A percentile compares a stretch with the other conserved stretches of the same genome.
These are phyloP conservation scores for Atethmia centrago DNA, from an alignment of 2,888 invertebrate genomes.

Conservation along the genomic window DNA sequence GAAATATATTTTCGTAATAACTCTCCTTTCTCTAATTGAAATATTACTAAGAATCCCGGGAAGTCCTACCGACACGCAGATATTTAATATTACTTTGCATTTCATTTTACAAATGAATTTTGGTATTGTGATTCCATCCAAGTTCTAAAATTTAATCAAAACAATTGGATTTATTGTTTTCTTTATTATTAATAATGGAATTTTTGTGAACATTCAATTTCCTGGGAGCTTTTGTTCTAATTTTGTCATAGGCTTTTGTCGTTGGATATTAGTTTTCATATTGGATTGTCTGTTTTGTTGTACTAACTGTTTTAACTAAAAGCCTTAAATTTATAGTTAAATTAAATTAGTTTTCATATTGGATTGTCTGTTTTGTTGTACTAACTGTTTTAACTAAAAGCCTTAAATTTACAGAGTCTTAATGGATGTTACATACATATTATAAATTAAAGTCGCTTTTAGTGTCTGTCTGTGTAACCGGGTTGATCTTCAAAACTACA, in stretches of 20 bases:
- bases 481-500: too few relatives aligned
- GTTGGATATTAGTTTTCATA: slow-evolving; percentile 25
- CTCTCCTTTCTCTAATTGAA: slow-evolving; percentile 53
- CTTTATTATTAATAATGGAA: slow-evolving; percentile 53
- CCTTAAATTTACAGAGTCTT: background rate
- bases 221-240: slow-evolving; percentile 28
- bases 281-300: background rate
- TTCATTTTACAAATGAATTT: slow-evolving; percentile 57
- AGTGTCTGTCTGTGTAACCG: too few relatives aligned
- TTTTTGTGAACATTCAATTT: slow-evolving; percentile 53
- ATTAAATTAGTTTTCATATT: slow-evolving; percentile 26
- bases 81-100: slow-evolving; percentile 66
- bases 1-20: slow-evolving; percentile 54
- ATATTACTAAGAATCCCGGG: slow-evolving; percentile 51
- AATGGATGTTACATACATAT: background rate
- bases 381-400: background rate
- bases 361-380: background rate
- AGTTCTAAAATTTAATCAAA: slow-evolving; percentile 65
- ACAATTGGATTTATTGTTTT: slow-evolving; percentile 64
- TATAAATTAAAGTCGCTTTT: too few relatives aligned
- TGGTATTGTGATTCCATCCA: slow-evolving; percentile 57
- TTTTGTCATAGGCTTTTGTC: slow-evolving; percentile 2
- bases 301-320: background rate
- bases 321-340: too few relatives aligned
- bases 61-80: slow-evolving; percentile 46